Evolutionary conservation across 2,888 invertebrate species (phyloP).

Genomic region (Zelleria hepariella): DNA sequence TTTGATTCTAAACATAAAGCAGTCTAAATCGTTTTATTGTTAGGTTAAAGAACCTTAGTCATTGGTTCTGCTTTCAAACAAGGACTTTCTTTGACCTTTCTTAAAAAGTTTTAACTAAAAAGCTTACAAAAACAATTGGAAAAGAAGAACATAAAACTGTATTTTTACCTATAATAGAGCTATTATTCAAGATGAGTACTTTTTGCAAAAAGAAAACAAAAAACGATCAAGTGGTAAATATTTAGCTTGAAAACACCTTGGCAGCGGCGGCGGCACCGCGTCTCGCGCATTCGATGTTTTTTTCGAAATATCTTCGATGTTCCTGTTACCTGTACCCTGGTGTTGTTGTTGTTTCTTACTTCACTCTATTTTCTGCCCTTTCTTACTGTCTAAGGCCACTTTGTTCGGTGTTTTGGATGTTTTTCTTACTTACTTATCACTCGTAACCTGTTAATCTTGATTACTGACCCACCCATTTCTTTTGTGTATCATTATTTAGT

Average conservation of each 20-base stretch:
- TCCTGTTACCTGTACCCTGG: slow-evolving; percentile 51
- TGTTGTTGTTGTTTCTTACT: slow-evolving; percentile 40
- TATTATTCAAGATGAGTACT: neutral
- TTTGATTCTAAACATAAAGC: too few species aligned
- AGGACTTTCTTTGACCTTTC: too few species aligned
- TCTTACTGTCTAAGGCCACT: slow-evolving; percentile 48
- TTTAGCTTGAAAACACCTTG: slow-evolving; percentile 58
- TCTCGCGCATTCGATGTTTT: slow-evolving; percentile 65
- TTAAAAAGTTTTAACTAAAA: too few species aligned
- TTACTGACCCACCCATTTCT: slow-evolving; percentile 32
- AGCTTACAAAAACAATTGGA: too few species aligned
- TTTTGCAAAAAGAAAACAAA: neutral
- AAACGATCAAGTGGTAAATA: slow-evolving; percentile 17
- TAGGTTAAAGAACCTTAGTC: too few species aligned
- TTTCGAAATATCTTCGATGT: slow-evolving; percentile 55
- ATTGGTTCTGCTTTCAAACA: too few species aligned
- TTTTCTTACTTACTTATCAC: slow-evolving; percentile 34
- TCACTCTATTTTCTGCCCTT: slow-evolving; percentile 57
- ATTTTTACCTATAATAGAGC: too few species aligned
- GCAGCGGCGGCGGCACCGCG: slow-evolving; percentile 48
- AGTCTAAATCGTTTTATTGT: too few species aligned
- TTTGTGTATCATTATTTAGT: slow-evolving; percentile 18
- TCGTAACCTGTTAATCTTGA: slow-evolving; percentile 67
- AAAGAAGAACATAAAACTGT: too few species aligned
- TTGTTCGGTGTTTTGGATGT: slow-evolving; percentile 63